Evolutionary conservation across 2,888 invertebrate genomes (phyloP), one percentile per base, ranked within the genome.

Genomic region (Drosophila anceps): DNA sequence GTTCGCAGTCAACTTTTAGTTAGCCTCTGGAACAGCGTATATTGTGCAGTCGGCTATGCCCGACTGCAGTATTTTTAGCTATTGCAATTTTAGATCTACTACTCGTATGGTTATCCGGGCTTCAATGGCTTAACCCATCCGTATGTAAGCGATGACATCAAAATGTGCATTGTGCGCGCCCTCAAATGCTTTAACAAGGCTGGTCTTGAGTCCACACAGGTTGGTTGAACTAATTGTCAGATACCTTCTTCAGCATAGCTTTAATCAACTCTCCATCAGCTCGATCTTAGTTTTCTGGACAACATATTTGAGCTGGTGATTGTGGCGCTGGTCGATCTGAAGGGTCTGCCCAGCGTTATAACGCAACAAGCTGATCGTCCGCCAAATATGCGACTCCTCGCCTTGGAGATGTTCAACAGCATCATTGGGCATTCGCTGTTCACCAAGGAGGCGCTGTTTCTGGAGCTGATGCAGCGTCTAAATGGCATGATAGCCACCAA

Each of bases 381-480:
- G 3, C 90, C 91, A 1, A 62, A 74, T 1, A 73, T 79, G 65
- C 73, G 70, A 0, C 43, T 82, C 48, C 18, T 91, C 12, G 0
- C 82, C 4, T 44, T 80, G n/a, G 90, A 92, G 68, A 62, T 91
- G 0, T 59, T 88, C 0, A 87, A 86, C 63, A 81, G 82, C 43
- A 24, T 90, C 15, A 74, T 91, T 12, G 91, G 92, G 0, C 89
- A 87, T 50, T 92, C 92, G 1, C 72, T 88, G 18, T 91, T 91
- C 62, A 91, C 91, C 37, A 88, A 85, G 46, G 92, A 92, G 60
- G 91, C 91, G 0, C 54, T 92, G 8, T 73, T 91, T 15, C 33
- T 92, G 43, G 91, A 92, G 51, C 48, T 90, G 0, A 78, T 92
- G 79, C 65, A 78, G n/a, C 75, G 81, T 0, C 24, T 82, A 0